phyloP scores from a whole-genome alignment of 1,140 invertebrate species.

The Orussus abietinus region DNA sequence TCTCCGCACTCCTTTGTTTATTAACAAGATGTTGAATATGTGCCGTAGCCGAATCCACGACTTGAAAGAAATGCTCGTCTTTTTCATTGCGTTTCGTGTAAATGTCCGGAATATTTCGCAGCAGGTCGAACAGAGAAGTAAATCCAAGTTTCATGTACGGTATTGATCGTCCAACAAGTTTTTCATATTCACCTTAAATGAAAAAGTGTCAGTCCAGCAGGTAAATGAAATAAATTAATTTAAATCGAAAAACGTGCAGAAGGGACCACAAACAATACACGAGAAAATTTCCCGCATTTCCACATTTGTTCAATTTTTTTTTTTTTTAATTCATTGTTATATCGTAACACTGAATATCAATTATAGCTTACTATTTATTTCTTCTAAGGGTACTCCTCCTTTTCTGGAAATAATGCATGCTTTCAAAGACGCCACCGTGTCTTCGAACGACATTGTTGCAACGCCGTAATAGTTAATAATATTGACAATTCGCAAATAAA shows the following conservation, averaged over 20 bases:
- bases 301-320: too few relatives aligned
- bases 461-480: neutral
- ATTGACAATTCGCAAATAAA: too few relatives aligned
- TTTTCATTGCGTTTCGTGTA: constrained; percentile 9
- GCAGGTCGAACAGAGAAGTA: constrained; percentile 9
- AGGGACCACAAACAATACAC: too few relatives aligned
- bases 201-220: constrained; percentile 1
- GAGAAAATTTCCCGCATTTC: too few relatives aligned
- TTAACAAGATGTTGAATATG: constrained; percentile 19
- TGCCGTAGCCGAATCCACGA: constrained; percentile 15
- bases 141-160: constrained; percentile 20
- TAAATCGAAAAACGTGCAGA: too few relatives aligned
- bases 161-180: constrained; percentile 16
- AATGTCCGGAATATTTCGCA: constrained; percentile 14
- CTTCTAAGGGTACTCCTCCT: constrained; percentile 13
- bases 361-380: constrained; percentile 13
- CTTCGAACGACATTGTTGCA: neutral
- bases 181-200: constrained; percentile 13
- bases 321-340: too few relatives aligned
- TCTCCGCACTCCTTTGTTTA: constrained; percentile 16
- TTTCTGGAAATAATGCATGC: constrained; percentile 6
- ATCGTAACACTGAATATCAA: too few relatives aligned
- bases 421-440: constrained; percentile 1
- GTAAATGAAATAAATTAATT: constrained; percentile 4
- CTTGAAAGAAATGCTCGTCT: constrained; percentile 5